Percentiles rank a stretch among this genome's conserved stretches.
Conservation (phyloP, 2,888 invertebrate species). For the Tubiluchus corallicola region DNA sequence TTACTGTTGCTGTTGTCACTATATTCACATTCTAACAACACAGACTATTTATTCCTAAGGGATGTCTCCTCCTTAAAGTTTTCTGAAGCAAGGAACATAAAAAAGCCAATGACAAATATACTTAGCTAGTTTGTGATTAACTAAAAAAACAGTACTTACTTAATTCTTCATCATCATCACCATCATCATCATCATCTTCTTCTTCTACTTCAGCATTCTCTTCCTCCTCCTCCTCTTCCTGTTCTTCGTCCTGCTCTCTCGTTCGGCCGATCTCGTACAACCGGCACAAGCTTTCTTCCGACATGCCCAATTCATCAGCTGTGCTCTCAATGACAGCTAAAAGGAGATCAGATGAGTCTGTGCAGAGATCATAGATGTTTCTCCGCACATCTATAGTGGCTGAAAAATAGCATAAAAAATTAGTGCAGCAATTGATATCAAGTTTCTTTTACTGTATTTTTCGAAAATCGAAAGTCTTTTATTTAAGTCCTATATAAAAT, state of each 20-base stretch:
- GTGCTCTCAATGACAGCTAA: constrained; percentile 63
- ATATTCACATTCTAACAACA: too few species aligned
- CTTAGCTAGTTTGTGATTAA: too few species aligned
- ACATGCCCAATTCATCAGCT: constrained; percentile 36
- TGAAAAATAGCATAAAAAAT: too few species aligned
- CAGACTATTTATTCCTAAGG: too few species aligned
- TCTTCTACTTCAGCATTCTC: constrained; percentile 13
- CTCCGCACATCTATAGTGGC: constrained; percentile 84
- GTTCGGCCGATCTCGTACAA: constrained; percentile 78
- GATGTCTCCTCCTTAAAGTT: too few species aligned
- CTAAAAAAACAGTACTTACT: neutral
- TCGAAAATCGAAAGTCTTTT: too few species aligned
- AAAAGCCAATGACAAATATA: too few species aligned
- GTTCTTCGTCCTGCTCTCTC: constrained; percentile 71
- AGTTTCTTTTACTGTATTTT: too few species aligned
- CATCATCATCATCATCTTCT: constrained; percentile 14
- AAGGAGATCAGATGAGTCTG: constrained; percentile 63
- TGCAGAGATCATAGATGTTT: constrained; percentile 64
- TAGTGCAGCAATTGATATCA: too few species aligned
- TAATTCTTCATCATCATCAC: constrained; percentile 1
- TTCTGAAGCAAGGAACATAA: too few species aligned
- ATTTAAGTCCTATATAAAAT: too few species aligned
- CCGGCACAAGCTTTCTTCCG: constrained; percentile 72
- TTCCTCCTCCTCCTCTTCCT: constrained; percentile 20
- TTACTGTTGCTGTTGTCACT: too few species aligned